Evolutionary conservation across 2,113 vertebrate genomes (phyloP).

Genomic region (Alaudala cheleensis): DNA sequence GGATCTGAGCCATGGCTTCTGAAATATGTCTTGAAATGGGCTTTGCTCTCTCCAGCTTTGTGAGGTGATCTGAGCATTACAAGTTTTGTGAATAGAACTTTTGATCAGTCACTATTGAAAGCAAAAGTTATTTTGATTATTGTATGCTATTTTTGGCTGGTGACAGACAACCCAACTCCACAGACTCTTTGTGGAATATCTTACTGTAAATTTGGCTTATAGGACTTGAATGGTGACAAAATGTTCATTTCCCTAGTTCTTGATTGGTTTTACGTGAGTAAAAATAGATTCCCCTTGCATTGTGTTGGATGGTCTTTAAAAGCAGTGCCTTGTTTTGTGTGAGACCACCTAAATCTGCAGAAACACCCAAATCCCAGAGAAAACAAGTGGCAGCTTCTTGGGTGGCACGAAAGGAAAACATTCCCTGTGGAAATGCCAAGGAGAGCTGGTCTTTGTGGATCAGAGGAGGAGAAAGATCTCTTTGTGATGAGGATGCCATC

Average conservation of each 20-base stretch:
- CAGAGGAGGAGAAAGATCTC: background rate
- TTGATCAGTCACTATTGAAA: background rate
- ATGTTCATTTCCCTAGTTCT: background rate
- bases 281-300: rapidly evolving
- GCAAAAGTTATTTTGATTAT: background rate
- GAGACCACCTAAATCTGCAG: rapidly evolving
- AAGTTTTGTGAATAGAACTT: background rate
- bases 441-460: background rate
- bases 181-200: background rate
- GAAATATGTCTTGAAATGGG: background rate
- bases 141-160: background rate
- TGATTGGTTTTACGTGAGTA: background rate
- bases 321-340: background rate
- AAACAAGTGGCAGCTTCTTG: background rate
- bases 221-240: background rate
- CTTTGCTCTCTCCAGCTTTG: background rate
- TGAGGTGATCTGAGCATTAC: background rate
- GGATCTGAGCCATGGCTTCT: background rate
- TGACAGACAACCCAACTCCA: background rate
- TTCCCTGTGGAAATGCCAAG: background rate
- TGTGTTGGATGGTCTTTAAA: background rate
- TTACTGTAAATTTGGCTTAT: background rate
- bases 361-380: background rate
- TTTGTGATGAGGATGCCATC: background rate
- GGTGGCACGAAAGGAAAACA: background rate